These are phyloP conservation scores for Trissolcus japonicus DNA, from an alignment of 2,888 invertebrate genomes.

Conservation along the genomic window DNA sequence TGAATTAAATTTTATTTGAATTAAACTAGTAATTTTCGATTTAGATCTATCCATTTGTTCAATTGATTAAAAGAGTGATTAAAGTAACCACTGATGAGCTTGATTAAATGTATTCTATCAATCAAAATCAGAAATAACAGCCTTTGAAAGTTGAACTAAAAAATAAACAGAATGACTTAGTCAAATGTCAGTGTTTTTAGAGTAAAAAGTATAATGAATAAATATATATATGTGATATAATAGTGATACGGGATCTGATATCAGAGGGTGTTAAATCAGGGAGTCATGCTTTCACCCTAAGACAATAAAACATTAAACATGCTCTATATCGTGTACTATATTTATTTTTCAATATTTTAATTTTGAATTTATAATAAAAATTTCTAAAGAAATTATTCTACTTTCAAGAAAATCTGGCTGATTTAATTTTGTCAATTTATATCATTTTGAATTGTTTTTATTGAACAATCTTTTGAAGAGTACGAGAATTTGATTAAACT, in stretches of 20 bases:
- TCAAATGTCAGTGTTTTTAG: constrained; percentile 26
- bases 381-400: not conserved
- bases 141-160: constrained; percentile 21
- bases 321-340: not conserved
- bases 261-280: constrained; percentile 33
- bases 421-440: not conserved
- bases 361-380: no score
- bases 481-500: no score
- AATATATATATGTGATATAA: constrained; percentile 20
- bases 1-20: no score
- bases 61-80: not conserved
- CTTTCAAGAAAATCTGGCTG: not conserved
- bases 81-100: not conserved
- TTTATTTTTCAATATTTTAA: no score
- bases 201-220: constrained; percentile 44
- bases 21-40: no score
- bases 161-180: constrained; percentile 38
- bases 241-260: constrained; percentile 24
- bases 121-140: constrained; percentile 6
- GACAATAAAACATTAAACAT: not conserved
- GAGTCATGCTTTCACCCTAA: constrained; percentile 37
- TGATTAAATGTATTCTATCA: not conserved
- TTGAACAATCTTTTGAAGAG: no score
- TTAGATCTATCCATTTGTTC: no score
- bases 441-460: not conserved